Percentiles rank a stretch among this genome's conserved stretches.
phyloP scores from a whole-genome alignment of 2,797 vertebrate genomes.

The Holocentrus rufus region DNA sequence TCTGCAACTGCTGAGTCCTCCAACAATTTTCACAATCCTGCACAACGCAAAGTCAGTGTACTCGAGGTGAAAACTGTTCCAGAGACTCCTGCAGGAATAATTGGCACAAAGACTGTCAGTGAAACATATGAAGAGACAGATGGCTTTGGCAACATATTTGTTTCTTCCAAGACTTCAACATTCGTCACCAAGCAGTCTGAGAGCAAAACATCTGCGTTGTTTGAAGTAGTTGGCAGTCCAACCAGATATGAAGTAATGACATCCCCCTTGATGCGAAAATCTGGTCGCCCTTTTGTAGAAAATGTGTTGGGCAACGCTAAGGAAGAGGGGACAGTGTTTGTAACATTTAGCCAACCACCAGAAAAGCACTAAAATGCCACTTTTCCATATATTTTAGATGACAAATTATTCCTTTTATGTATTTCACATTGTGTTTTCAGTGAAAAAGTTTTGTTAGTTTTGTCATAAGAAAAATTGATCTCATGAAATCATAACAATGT shows the following conservation, averaged over 20 bases:
- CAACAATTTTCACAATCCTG: slow-evolving; percentile 63
- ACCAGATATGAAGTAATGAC: slow-evolving; percentile 78
- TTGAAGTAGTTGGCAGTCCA: slow-evolving; percentile 77
- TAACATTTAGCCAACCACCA: slow-evolving; percentile 79
- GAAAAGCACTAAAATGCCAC: slow-evolving; percentile 64
- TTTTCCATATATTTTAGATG: slow-evolving; percentile 35
- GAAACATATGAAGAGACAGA: slow-evolving; percentile 89
- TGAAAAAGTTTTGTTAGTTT: slow-evolving; percentile 51
- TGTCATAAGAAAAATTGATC: slow-evolving; percentile 46
- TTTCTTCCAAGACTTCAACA: slow-evolving; percentile 84
- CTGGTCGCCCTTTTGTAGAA: slow-evolving; percentile 73
- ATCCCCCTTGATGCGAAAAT: slow-evolving; percentile 78
- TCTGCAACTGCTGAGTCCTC: slow-evolving; percentile 33
- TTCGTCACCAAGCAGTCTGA: slow-evolving; percentile 87
- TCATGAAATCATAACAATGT: slow-evolving; percentile 52
- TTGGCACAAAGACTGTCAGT: slow-evolving; percentile 84
- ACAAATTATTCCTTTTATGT: slow-evolving; percentile 60
- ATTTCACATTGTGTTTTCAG: slow-evolving; percentile 62
- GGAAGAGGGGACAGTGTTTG: slow-evolving; percentile 78
- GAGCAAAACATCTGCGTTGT: slow-evolving; percentile 73
- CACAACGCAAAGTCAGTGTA: slow-evolving; percentile 81
- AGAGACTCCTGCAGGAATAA: slow-evolving; percentile 77
- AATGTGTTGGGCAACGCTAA: slow-evolving; percentile 72
- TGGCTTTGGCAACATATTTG: slow-evolving; percentile 85
- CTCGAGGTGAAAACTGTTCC: slow-evolving; percentile 85